A percentile compares a stretch with the other conserved stretches of the same genome.
These are phyloP conservation scores for Gasteruption jaculator DNA, from an alignment of 2,888 invertebrate genomes.

Conservation along the genomic window DNA sequence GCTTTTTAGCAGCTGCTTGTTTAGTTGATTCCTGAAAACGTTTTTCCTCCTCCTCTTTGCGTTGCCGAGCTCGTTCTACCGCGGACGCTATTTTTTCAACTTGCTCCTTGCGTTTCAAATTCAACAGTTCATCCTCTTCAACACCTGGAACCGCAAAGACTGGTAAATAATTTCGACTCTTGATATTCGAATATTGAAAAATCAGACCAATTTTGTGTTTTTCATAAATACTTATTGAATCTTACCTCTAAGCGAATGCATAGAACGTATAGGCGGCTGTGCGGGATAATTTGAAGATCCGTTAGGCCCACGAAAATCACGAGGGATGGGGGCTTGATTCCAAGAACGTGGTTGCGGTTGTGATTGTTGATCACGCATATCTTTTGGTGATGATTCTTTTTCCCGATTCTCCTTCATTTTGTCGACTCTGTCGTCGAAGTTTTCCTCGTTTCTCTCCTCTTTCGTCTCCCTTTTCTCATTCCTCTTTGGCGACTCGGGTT, in stretches of 20 bases:
- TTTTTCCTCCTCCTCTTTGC: slow-evolving; percentile 86
- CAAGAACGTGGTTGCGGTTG: slow-evolving; percentile 33
- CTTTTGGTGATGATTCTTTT: slow-evolving; percentile 28
- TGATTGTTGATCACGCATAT: slow-evolving; percentile 23
- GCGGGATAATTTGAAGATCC: slow-evolving; percentile 36
- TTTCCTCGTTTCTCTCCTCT: slow-evolving; percentile 39
- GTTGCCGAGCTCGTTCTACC: slow-evolving; percentile 77
- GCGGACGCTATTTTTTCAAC: slow-evolving; percentile 75
- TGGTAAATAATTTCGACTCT: not conserved
- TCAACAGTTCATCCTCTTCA: slow-evolving; percentile 67
- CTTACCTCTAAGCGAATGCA: slow-evolving; percentile 41
- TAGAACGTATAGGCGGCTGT: slow-evolving; percentile 48
- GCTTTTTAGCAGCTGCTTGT: slow-evolving; percentile 62
- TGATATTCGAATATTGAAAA: too few relatives aligned
- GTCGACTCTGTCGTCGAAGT: slow-evolving; percentile 26
- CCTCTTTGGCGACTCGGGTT: slow-evolving; percentile 39
- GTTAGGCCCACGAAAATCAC: slow-evolving; percentile 43
- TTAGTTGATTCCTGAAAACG: slow-evolving; percentile 64
- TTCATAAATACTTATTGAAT: slow-evolving; percentile 6
- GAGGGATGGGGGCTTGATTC: slow-evolving; percentile 32
- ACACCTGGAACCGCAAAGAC: too few relatives aligned
- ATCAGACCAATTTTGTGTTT: too few relatives aligned
- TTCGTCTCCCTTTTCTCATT: slow-evolving; percentile 36
- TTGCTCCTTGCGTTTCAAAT: slow-evolving; percentile 64
- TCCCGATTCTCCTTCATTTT: slow-evolving; percentile 29